Base-by-base conservation (phyloP, 2,113 vertebrate species). In the Centropristis striata region DNA sequence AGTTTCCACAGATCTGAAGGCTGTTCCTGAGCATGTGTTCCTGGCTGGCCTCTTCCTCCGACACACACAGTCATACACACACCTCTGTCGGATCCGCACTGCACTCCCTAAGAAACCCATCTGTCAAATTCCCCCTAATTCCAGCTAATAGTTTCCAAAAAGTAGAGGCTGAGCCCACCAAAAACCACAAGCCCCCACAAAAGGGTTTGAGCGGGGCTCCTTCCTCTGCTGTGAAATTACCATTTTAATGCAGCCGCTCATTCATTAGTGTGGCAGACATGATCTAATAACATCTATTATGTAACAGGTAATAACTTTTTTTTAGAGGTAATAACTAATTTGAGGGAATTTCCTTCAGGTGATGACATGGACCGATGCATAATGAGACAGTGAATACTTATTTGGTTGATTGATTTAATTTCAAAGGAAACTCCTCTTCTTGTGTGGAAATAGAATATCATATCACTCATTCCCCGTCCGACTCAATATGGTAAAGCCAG, bases 111-210 rank as follows among this genome's bases (percentile, higher is more conserved):
- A 78, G 67, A 87, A 81, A 75, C 75, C 90, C 90, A 92, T 92
- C 86, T 88, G 90, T 93, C 84, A 91, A 82, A 82, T 76, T 71
- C 68, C 74, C 44, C 36, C 70, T 87, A 91, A 87, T 85, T 90
- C 88, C 68, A 76, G 23, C 89, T 86, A 91, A 92, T 85, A 87
- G 81, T 88, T 90, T 89, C 89, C 88, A 88, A 90, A 91, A 90
- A 63, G 63, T 51, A 63, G 39, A 71, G 65, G 39, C 67, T 47
- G 78, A 82, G 53, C 68, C 55, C 78, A 64, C 78, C 47, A 57
- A 69, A 87, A 85, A 70, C 55, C 74, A 77, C 71, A 50, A 87
- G 39, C 42, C 46, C 70, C 59, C 54, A 59, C 20, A 61, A 72
- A 80, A 74, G 18, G 18, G 28, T 67, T 59, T 37, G 51, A 75